A percentile compares a stretch with the other conserved stretches of the same genome.
Evolutionary conservation across 1,140 invertebrate genomes (phyloP).

Genomic region (Platyscapa corneri): DNA sequence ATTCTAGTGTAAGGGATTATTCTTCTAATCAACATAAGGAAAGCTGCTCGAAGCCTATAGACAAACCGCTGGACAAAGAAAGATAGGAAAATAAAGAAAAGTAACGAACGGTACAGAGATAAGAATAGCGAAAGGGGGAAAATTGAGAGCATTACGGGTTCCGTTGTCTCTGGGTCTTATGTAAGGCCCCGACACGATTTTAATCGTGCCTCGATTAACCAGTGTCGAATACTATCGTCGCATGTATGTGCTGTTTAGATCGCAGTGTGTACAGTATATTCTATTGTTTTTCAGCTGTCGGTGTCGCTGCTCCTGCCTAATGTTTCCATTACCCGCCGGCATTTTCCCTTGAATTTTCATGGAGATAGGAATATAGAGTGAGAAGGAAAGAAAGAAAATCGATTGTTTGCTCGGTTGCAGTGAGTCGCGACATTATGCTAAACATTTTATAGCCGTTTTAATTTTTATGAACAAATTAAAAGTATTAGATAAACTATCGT

Average conservation of each 20-base stretch:
- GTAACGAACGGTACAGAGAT: slow-evolving; percentile 10
- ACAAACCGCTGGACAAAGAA: slow-evolving; percentile 18
- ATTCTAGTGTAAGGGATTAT: background rate
- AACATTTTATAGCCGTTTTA: background rate
- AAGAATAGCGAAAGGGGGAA: slow-evolving; percentile 37
- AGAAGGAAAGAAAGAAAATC: background rate
- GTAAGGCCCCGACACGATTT: slow-evolving; percentile 8
- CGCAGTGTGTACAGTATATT: background rate
- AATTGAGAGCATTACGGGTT: slow-evolving; percentile 48
- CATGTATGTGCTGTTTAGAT: slow-evolving; percentile 25
- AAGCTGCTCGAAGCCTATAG: background rate
- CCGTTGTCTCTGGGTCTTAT: slow-evolving; percentile 34
- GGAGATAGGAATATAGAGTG: background rate
- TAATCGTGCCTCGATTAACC: slow-evolving; percentile 47
- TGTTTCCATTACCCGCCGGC: slow-evolving; percentile 35
- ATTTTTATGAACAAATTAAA: background rate
- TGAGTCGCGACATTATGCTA: slow-evolving; percentile 13
- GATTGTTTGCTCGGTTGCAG: background rate
- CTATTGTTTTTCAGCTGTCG: slow-evolving; percentile 46
- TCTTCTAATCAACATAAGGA: background rate
- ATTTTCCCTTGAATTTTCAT: slow-evolving; percentile 46
- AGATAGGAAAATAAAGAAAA: background rate
- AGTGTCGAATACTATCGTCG: slow-evolving; percentile 33
- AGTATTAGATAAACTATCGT: background rate
- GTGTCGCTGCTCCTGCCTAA: slow-evolving; percentile 10